A percentile compares a stretch with the other conserved stretches of the same genome.
phyloP scores from a whole-genome alignment of 64 coral and sea anemone genomes.

The Trachythela sp. region DNA sequence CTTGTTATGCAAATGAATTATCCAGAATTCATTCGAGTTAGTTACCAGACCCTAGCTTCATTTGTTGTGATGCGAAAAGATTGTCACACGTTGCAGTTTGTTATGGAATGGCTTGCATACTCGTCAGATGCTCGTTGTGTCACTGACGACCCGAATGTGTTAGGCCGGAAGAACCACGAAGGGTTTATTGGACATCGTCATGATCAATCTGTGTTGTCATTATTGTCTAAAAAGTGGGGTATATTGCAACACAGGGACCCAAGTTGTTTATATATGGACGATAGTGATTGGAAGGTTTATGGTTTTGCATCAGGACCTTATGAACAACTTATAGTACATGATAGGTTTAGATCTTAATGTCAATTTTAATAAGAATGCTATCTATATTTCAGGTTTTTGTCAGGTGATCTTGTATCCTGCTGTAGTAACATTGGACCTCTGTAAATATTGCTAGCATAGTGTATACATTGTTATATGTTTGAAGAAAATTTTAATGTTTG shows the following conservation, averaged over 20 bases:
- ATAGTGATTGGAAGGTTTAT: not conserved
- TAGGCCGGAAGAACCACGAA: not conserved
- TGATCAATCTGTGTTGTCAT: conserved; percentile 4
- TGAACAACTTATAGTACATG: not conserved
- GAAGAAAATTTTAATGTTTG: no score
- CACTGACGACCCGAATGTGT: not conserved
- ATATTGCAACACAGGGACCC: not conserved
- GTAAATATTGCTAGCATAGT: no score
- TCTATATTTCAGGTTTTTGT: no score
- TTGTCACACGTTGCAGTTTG: not conserved
- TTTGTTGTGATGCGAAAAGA: not conserved
- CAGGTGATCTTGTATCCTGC: no score
- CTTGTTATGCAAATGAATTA: not conserved
- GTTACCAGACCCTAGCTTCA: not conserved
- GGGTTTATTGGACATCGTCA: not conserved
- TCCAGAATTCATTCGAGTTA: not conserved
- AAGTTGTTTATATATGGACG: not conserved
- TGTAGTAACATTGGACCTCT: no score
- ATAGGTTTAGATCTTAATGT: not conserved
- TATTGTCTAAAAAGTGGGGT: not conserved
- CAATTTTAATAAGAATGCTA: no score
- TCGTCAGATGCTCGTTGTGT: not conserved
- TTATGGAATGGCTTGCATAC: conserved; percentile 4
- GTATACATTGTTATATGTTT: no score
- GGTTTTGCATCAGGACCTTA: not conserved